phyloP scores from a whole-genome alignment of 2,888 invertebrate species.

The Ptycholaimellus sp. region DNA sequence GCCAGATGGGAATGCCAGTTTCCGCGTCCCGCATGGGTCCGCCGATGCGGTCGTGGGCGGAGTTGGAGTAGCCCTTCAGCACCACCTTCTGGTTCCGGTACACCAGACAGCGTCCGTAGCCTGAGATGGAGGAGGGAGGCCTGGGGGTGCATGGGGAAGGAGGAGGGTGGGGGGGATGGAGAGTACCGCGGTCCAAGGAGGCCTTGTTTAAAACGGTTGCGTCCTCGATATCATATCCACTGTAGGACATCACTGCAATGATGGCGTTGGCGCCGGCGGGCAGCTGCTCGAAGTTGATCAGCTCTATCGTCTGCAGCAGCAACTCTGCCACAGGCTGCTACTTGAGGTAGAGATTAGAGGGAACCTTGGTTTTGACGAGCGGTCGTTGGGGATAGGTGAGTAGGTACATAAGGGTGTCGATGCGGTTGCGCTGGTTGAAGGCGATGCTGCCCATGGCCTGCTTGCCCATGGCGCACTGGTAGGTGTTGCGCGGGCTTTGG shows the following conservation, averaged over 20 bases:
- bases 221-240: slow-evolving; percentile 97
- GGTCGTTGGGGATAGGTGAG: slow-evolving; percentile 84
- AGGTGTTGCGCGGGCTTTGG: slow-evolving; percentile 39
- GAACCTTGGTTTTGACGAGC: slow-evolving; percentile 65
- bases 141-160: too few species aligned
- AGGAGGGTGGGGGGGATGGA: too few species aligned
- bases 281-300: slow-evolving; percentile 70
- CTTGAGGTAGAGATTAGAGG: too few species aligned
- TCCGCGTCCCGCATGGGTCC: slow-evolving; percentile 61
- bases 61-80: slow-evolving; percentile 72
- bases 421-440: slow-evolving; percentile 83
- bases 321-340: too few species aligned
- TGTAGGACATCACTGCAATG: slow-evolving; percentile 95
- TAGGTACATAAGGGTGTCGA: slow-evolving; percentile 85
- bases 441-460: slow-evolving; percentile 97
- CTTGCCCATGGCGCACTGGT: slow-evolving; percentile 98
- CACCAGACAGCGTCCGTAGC: slow-evolving; percentile 67
- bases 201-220: slow-evolving; percentile 84
- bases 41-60: slow-evolving; percentile 68
- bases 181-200: slow-evolving; percentile 63
- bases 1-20: slow-evolving; percentile 54
- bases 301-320: slow-evolving; percentile 36
- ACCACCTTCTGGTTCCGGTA: slow-evolving; percentile 72
- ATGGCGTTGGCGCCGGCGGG: slow-evolving; percentile 98
- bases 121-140: slow-evolving; percentile 9